These are phyloP conservation scores for Lepus oiostolus DNA, from an alignment of 2,797 vertebrate species.

Conservation along the genomic window DNA sequence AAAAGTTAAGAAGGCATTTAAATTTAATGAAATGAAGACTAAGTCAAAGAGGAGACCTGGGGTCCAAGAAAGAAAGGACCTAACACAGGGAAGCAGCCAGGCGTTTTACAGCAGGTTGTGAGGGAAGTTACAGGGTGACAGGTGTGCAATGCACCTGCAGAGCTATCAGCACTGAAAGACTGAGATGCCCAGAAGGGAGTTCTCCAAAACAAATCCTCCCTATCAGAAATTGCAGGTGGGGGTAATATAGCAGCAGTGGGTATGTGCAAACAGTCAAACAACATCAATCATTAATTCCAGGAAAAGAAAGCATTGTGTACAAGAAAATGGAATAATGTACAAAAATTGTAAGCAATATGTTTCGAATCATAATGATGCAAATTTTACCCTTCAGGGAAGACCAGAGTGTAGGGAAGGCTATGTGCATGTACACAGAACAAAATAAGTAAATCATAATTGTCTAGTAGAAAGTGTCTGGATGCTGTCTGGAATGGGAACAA, in stretches of 20 bases:
- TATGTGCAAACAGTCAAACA: not conserved
- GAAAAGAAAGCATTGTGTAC: not conserved
- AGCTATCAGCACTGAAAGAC: not conserved
- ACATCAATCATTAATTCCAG: not conserved
- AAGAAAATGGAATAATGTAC: not conserved
- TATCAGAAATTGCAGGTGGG: not conserved
- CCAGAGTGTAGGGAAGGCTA: not conserved
- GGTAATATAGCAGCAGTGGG: not conserved
- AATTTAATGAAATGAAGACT: slow-evolving; percentile 11
- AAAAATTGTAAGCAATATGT: not conserved
- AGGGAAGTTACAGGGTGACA: not conserved
- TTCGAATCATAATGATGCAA: not conserved
- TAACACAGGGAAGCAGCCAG: not conserved
- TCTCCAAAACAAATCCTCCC: not conserved
- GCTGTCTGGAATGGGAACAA: slow-evolving; percentile 22
- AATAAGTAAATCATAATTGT: not conserved
- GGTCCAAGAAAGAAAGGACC: not conserved
- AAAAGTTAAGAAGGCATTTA: slow-evolving; percentile 15
- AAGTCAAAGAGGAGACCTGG: not conserved
- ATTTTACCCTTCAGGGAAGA: not conserved
- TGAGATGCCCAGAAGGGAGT: not conserved
- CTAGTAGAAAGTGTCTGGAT: not conserved
- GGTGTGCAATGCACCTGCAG: not conserved
- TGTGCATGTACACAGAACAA: not conserved
- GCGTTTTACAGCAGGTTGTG: not conserved